Base-by-base conservation (phyloP, 2,888 invertebrate genomes). In the Choreutis nemorana region DNA sequence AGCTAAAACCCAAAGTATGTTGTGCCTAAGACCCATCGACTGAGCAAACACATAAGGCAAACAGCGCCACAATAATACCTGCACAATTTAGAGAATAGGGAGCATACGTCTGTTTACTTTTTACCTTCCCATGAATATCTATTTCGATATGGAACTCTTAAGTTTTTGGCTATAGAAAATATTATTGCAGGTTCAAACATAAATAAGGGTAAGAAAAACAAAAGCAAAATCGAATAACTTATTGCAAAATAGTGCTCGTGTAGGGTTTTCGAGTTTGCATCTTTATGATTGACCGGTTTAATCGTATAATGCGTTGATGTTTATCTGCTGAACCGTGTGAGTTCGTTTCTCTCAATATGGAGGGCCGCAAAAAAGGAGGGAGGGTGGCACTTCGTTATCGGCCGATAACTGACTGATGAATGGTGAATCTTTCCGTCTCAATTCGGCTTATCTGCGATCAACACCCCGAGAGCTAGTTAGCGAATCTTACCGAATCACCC, bases 1-100 rank as follows among this genome's bases (percentile, higher is more conserved):
- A 77, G 65, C 60, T 79, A 78, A 80, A 78, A 79, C 77, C 66
- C 68, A 64, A 79, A 65, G 72, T 77, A 55, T 78, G 78, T 78
- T 67, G 56, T 66, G 70, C 63, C 65, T 72, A 55, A 68, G 64
- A 66, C 72, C 64, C 73, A 64, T 70, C 68, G 66, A 67, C 66
- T 61, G 50, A 52, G 47, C 58, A 75, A 77, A 80, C 68, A 68
- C 37, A 40, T 54, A 48, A 46, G 35, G 50, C 58, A 73, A 73
- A 77, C 60, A 77, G 44, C 41, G 48, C 54, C 50, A 49, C 58
- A 56, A 65, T 70, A 70, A 70, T 72, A 72, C 67, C 64, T 64
- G 63, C 55, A 67, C 66, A 66, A 66, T 71, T 71, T 59, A 65
- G 59, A 62, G 54, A 65, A 77, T 73, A 65, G 68, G 68, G 75